Base-by-base conservation (phyloP, 1,140 invertebrate species). In the Proctacanthus coquilletti region DNA sequence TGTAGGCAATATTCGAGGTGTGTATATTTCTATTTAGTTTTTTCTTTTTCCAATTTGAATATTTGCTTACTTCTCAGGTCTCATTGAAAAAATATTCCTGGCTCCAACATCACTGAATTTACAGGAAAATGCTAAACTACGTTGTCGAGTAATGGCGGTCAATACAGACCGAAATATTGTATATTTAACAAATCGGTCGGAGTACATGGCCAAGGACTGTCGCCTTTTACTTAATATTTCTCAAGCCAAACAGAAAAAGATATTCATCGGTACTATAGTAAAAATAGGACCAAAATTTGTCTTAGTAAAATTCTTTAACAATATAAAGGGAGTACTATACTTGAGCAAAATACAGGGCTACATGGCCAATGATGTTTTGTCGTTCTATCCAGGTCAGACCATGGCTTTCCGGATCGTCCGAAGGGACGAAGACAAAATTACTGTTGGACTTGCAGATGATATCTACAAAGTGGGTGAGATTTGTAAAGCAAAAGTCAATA, bases 361-460 rank as follows among this genome's bases (percentile, higher is more conserved):
- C 0, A 40, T 68, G 1, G 42, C 42, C 11, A 45, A 58, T 41
- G 48, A 68, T 39, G 19, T 61, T 39, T 55, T 64, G 41, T 56
- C 61, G 14, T 75, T 74, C 46, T 65, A 69, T 23, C 41, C 65
- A 6, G 78, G 77, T 21, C 69, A 78, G 55, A 70, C 74, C 18
- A 47, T 48, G 8, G 48, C 51, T 32, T 59, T 60, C 23, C 52
- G 53, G 2, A 51, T 60, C 15, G 10, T 42, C 2, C 38, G 30
- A 5, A 42, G 45, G 5, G 48, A 43, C 10, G 39, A 43, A 13
- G 48, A 56, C 4, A 46, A 57, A 32, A 37, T 60, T 1, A 40
- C 38, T 0, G 18, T 60, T 14, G 44, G 49, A 2, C 30, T 59
- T 21, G 52, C 51, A 1, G 52, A 56, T 21, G 50, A 56, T 32